phyloP scores from a whole-genome alignment of 1,140 invertebrate species.

The Trachymyrmex cornetzi region DNA sequence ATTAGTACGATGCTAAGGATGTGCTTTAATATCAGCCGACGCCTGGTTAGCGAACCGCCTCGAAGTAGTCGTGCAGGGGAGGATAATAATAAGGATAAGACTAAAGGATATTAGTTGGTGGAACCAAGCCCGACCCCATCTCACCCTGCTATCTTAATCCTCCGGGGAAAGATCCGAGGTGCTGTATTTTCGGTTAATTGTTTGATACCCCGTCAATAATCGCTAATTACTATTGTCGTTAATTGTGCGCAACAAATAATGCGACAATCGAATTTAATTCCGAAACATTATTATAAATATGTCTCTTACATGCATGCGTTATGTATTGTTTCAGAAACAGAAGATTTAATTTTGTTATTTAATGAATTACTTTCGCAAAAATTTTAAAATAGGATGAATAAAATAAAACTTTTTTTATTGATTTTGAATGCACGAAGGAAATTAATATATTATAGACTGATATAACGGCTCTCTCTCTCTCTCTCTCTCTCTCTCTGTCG shows the following conservation, averaged over 20 bases:
- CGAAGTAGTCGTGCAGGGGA: conserved; percentile 67
- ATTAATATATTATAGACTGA: conserved; percentile 28
- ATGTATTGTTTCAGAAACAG: background rate
- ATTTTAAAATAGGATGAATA: background rate
- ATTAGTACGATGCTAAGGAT: conserved; percentile 77
- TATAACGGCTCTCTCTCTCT: background rate
- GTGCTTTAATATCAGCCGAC: conserved; percentile 78
- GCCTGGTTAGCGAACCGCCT: conserved; percentile 65
- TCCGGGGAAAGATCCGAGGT: conserved; percentile 46
- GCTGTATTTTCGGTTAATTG: conserved; percentile 78
- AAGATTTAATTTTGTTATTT: background rate
- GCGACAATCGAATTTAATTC: conserved; percentile 1
- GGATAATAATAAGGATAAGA: conserved; percentile 83
- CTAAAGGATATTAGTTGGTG: conserved; percentile 83
- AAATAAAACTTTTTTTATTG: background rate
- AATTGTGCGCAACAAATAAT: conserved; percentile 27
- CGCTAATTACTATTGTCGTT: conserved; percentile 40
- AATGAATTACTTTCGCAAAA: background rate
- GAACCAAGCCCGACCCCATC: conserved; percentile 67
- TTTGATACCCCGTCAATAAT: conserved; percentile 77
- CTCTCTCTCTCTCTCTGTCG: background rate
- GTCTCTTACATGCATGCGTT: background rate
- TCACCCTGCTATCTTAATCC: conserved; percentile 56
- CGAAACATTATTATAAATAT: background rate
- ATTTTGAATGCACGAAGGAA: conserved; percentile 29